A percentile compares a stretch with the other conserved stretches of the same genome.
Conservation (phyloP, 2,113 vertebrate genomes). For the Miniopterus natalensis region DNA sequence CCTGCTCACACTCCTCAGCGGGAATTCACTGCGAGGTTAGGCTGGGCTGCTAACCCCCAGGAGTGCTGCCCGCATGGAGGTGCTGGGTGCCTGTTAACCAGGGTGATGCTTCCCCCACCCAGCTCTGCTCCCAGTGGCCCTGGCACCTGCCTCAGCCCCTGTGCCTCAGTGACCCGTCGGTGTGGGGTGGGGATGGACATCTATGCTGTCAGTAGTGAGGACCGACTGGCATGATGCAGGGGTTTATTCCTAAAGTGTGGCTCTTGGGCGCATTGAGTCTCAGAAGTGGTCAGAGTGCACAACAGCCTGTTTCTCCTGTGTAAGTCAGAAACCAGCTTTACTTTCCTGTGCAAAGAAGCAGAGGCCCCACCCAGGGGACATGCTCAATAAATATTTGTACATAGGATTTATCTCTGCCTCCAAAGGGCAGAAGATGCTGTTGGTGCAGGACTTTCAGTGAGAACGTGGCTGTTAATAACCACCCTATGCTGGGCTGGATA, state of each 20-base stretch:
- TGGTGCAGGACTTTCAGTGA: neutral
- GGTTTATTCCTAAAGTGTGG: neutral
- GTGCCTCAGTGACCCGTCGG: neutral
- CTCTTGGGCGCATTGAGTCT: rapidly evolving
- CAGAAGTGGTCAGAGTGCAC: neutral
- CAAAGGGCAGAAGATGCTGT: neutral
- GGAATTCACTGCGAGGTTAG: rapidly evolving
- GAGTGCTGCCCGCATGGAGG: neutral
- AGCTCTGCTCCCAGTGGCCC: neutral
- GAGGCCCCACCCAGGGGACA: neutral
- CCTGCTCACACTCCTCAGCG: neutral
- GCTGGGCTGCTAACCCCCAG: neutral
- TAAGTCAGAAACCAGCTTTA: neutral
- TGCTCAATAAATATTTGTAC: neutral
- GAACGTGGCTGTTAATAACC: neutral
- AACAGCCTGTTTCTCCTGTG: no score
- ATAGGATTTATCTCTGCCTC: neutral
- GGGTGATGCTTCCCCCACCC: neutral
- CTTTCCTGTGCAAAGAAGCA: neutral
- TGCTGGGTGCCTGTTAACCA: rapidly evolving
- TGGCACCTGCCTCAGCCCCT: rapidly evolving
- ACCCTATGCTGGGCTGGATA: neutral
- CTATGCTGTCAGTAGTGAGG: no score
- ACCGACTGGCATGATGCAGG: neutral
- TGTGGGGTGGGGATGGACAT: no score